phyloP scores from a whole-genome alignment of 2,113 vertebrate species.

The Syrrhaptes paradoxus region DNA sequence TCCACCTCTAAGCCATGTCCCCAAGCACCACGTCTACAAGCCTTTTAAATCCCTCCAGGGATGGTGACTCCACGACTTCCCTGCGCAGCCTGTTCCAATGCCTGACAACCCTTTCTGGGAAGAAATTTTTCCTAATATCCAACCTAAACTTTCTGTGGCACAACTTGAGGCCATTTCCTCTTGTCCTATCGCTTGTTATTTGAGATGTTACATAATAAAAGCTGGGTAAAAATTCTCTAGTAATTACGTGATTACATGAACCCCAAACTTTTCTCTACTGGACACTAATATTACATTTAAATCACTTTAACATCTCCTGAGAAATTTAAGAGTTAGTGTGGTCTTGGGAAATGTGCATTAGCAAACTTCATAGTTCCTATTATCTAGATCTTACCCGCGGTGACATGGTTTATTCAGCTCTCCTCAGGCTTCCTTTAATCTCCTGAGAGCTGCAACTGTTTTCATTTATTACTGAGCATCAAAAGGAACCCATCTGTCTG shows the following conservation, averaged over 20 bases:
- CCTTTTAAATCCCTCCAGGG: too few relatives aligned
- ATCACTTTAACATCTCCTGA: not conserved
- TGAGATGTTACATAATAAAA: not conserved
- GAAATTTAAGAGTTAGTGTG: not conserved
- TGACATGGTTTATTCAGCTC: constrained; percentile 34
- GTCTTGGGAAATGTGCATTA: not conserved
- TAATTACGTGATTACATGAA: not conserved
- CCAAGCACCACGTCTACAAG: too few relatives aligned
- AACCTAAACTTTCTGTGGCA: too few relatives aligned
- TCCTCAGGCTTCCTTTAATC: constrained; percentile 41
- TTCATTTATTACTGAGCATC: constrained; percentile 11
- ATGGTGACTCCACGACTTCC: too few relatives aligned
- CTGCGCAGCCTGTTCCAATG: too few relatives aligned
- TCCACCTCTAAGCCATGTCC: too few relatives aligned
- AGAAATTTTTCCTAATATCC: too few relatives aligned
- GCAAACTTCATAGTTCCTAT: not conserved
- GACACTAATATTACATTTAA: not conserved
- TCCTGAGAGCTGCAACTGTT: constrained; percentile 16
- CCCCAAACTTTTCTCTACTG: not conserved
- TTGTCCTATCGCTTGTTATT: too few relatives aligned
- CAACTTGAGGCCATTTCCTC: too few relatives aligned
- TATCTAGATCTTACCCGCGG: not conserved
- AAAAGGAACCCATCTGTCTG: not conserved
- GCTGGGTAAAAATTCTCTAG: not conserved
- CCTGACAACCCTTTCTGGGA: too few relatives aligned